phyloP scores from a whole-genome alignment of 2,888 invertebrate genomes.

The Drosophila diplacantha region DNA sequence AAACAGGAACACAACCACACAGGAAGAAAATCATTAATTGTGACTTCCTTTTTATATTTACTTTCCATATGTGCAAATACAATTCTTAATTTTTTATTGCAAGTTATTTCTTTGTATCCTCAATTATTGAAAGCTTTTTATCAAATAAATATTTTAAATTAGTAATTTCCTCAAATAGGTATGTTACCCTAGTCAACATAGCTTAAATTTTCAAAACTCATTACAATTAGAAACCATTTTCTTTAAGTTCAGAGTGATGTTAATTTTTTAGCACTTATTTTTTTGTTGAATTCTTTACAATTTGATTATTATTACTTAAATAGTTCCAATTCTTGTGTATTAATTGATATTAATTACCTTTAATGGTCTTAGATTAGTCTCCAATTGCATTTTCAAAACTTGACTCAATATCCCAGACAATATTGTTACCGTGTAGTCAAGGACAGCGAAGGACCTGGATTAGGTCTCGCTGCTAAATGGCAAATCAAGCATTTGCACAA shows the following conservation, averaged over 20 bases:
- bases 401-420: rapidly evolving
- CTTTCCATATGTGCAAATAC: not conserved
- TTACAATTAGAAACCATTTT: too few species aligned
- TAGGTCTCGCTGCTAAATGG: conserved; percentile 42
- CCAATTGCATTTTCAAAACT: too few species aligned
- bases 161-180: too few species aligned
- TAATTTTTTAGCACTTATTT: too few species aligned
- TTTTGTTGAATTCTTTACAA: too few species aligned
- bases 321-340: too few species aligned
- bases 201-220: too few species aligned
- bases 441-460: conserved; percentile 22
- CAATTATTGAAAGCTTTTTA: not conserved
- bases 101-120: too few species aligned
- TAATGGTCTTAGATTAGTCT: not conserved
- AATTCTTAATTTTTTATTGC: too few species aligned
- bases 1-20: conserved; percentile 9
- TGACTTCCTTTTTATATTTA: not conserved
- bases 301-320: too few species aligned
- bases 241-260: too few species aligned
- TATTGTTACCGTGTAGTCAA: conserved; percentile 22
- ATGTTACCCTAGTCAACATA: too few species aligned
- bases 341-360: not conserved
- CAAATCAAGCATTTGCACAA: conserved; percentile 51
- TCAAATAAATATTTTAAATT: not conserved
- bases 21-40: conserved; percentile 1